Conservation (phyloP, 2,888 invertebrate species). For the Eristalis intricaria region DNA sequence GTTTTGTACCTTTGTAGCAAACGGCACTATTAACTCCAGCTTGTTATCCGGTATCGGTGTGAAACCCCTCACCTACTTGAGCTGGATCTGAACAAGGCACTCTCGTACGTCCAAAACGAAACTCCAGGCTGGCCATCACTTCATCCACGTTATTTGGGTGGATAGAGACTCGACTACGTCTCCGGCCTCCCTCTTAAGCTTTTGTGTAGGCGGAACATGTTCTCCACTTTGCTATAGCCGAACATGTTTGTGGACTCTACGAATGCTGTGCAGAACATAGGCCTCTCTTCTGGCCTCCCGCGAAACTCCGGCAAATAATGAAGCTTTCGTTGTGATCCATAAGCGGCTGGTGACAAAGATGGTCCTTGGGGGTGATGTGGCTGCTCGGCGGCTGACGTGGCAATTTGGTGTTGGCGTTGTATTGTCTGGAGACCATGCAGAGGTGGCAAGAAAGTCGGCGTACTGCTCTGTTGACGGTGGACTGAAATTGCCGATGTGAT, state of each 20-base stretch:
- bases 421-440: background rate
- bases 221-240: slow-evolving; percentile 44
- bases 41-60: slow-evolving; percentile 44
- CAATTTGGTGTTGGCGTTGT: background rate
- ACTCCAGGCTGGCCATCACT: slow-evolving; percentile 39
- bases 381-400: background rate
- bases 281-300: slow-evolving; percentile 63
- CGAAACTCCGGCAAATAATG: slow-evolving; percentile 53
- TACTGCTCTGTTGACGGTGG: slow-evolving; percentile 3
- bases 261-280: slow-evolving; percentile 57
- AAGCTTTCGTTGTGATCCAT: slow-evolving; percentile 15
- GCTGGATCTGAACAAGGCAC: slow-evolving; percentile 46
- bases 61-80: slow-evolving; percentile 43
- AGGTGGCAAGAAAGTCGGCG: slow-evolving; percentile 4
- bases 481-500: background rate
- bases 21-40: slow-evolving; percentile 45
- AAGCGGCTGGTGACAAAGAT: background rate
- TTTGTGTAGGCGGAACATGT: slow-evolving; percentile 43
- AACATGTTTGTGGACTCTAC: slow-evolving; percentile 46
- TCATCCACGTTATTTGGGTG: slow-evolving; percentile 40
- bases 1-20: slow-evolving; percentile 36
- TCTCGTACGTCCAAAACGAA: slow-evolving; percentile 61
- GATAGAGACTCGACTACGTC: slow-evolving; percentile 52
- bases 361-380: background rate
- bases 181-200: slow-evolving; percentile 43